phyloP scores from a whole-genome alignment of 1,140 invertebrate genomes.

The Platyscapa corneri region DNA sequence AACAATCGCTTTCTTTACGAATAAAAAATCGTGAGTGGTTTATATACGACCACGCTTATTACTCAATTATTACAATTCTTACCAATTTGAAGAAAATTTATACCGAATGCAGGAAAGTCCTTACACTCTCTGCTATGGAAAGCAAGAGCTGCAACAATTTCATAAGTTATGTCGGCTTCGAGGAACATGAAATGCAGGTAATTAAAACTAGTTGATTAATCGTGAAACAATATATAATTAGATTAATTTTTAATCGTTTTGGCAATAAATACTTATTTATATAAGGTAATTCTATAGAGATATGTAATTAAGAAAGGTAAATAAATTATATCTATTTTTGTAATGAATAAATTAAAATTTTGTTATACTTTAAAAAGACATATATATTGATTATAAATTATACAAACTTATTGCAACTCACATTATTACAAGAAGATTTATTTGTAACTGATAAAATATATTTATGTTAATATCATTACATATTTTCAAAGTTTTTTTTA shows the following conservation, averaged over 20 bases:
- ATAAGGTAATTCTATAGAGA: neutral
- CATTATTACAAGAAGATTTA: too few species aligned
- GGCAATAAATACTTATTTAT: neutral
- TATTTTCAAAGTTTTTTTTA: too few species aligned
- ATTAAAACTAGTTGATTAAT: neutral
- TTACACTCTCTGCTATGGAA: constrained; percentile 64
- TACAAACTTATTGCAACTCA: too few species aligned
- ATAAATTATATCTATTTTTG: neutral
- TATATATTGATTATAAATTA: too few species aligned
- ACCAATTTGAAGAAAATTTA: constrained; percentile 50
- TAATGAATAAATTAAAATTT: too few species aligned
- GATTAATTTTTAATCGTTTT: neutral
- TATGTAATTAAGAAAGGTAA: neutral
- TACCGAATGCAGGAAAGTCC: constrained; percentile 53
- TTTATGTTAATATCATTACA: too few species aligned
- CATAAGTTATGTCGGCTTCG: constrained; percentile 75
- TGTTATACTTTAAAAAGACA: too few species aligned
- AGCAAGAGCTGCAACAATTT: constrained; percentile 74
- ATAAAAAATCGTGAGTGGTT: neutral
- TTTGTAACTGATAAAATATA: too few species aligned
- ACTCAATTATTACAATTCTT: constrained; percentile 42
- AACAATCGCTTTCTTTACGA: constrained; percentile 26
- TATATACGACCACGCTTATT: neutral
- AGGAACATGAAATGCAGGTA: constrained; percentile 74
- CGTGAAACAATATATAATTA: constrained; percentile 5